These are phyloP conservation scores for Bellardia pandia DNA, from an alignment of 2,888 invertebrate genomes.

Conservation along the genomic window DNA sequence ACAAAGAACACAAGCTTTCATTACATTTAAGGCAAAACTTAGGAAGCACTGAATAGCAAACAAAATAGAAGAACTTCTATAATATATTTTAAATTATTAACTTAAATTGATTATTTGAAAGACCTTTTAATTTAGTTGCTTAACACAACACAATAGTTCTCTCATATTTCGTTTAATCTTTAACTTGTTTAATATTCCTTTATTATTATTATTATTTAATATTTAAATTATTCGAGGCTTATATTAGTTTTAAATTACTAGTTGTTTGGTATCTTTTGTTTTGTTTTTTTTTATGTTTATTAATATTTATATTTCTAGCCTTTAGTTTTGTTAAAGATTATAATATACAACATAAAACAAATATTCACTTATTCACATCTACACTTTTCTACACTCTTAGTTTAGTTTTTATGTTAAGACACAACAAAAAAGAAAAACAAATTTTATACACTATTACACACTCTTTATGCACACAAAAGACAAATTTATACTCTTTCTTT, in stretches of 20 bases:
- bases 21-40: too few species aligned
- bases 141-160: constrained; percentile 8
- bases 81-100: too few species aligned
- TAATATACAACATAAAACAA: constrained; percentile 4
- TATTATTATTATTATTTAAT: not conserved
- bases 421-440: constrained; percentile 14
- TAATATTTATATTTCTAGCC: constrained; percentile 4
- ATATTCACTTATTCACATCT: constrained; percentile 54
- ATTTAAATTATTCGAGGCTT: constrained; percentile 65
- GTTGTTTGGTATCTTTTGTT: constrained; percentile 35
- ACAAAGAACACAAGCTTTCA: too few species aligned
- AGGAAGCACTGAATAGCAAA: too few species aligned
- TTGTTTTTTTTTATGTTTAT: constrained; percentile 15
- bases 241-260: constrained; percentile 54
- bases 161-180: not conserved
- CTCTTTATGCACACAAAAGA: constrained; percentile 71
- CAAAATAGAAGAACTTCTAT: too few species aligned
- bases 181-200: too few species aligned
- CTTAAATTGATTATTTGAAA: too few species aligned
- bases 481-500: constrained; percentile 68
- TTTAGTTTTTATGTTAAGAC: constrained; percentile 70
- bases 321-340: constrained; percentile 29
- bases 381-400: constrained; percentile 64
- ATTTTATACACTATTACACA: constrained; percentile 67
- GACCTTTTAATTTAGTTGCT: too few species aligned